Conservation (phyloP, 2,797 vertebrate genomes). For the Pipistrellus pipistrellus region DNA sequence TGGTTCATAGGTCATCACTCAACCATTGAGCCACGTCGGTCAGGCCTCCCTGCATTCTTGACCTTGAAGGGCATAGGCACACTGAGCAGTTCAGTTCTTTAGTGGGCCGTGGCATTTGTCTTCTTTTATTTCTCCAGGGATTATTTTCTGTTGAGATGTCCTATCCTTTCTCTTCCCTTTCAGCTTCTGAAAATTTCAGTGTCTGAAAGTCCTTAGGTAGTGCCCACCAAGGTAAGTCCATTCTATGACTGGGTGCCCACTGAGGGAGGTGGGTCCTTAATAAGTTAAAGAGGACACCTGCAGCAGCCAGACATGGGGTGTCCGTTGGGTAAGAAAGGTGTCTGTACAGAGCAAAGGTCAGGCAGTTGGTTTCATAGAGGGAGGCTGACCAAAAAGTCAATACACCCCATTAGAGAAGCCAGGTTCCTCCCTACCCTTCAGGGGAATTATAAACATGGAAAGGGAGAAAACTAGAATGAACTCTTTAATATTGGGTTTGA, state of each 20-base stretch:
- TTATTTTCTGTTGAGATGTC: constrained; percentile 11
- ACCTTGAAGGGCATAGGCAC: neutral
- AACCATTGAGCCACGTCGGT: too few species aligned
- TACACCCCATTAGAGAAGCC: neutral
- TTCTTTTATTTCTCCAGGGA: neutral
- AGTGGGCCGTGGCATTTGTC: neutral
- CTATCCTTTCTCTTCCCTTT: neutral
- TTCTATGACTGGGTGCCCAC: neutral
- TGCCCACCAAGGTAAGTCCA: neutral
- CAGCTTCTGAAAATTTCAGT: neutral
- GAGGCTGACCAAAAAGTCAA: neutral
- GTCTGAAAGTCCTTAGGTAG: neutral
- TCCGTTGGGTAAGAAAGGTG: neutral
- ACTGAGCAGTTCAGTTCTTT: neutral
- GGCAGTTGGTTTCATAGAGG: neutral
- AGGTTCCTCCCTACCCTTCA: neutral
- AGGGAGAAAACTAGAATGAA: neutral
- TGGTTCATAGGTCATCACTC: too few species aligned
- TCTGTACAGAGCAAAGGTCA: neutral
- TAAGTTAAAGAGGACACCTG: neutral
- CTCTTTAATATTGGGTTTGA: neutral
- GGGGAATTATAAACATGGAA: neutral
- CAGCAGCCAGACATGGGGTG: too few species aligned
- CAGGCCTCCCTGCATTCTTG: neutral
- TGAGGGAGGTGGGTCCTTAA: neutral